Conservation (phyloP, 1,140 invertebrate genomes). For the Kradibia gibbosae region DNA sequence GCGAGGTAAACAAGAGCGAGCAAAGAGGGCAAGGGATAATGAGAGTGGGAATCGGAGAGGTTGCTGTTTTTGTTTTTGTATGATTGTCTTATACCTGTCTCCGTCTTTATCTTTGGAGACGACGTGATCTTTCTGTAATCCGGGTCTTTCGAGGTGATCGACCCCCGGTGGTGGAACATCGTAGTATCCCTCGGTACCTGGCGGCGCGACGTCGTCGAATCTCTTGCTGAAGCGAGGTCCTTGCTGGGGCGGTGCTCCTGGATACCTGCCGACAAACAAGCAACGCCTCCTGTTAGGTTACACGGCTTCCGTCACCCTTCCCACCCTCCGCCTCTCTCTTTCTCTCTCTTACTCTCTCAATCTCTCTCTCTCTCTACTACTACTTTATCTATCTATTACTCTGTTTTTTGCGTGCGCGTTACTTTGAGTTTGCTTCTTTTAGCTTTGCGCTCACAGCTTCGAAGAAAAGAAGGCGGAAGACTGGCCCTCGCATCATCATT, state of each 20-base stretch:
- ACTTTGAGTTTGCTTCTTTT: background rate
- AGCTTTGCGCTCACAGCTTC: background rate
- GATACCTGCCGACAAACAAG: conserved; percentile 68
- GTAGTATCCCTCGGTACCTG: conserved; percentile 71
- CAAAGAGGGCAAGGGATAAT: background rate
- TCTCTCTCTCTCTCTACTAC: background rate
- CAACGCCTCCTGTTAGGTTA: conserved; percentile 30
- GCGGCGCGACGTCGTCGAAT: conserved; percentile 70
- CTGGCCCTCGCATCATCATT: background rate
- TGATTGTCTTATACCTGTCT: conserved; percentile 52
- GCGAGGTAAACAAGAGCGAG: too few relatives aligned
- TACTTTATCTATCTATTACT: background rate
- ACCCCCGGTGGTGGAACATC: conserved; percentile 71
- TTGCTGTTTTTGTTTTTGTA: too few relatives aligned
- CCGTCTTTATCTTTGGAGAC: conserved; percentile 63
- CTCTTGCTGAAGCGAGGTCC: conserved; percentile 59
- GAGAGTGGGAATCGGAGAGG: background rate
- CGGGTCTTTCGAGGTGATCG: conserved; percentile 63
- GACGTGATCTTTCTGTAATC: conserved; percentile 62
- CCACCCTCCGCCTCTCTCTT: too few relatives aligned
- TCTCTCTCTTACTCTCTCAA: background rate
- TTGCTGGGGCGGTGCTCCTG: conserved; percentile 53
- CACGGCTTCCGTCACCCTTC: too few relatives aligned
- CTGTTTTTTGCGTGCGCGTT: background rate
- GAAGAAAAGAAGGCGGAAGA: background rate